Conservation (phyloP, 1,140 invertebrate species). For the Diachasmimorpha longicaudata region DNA sequence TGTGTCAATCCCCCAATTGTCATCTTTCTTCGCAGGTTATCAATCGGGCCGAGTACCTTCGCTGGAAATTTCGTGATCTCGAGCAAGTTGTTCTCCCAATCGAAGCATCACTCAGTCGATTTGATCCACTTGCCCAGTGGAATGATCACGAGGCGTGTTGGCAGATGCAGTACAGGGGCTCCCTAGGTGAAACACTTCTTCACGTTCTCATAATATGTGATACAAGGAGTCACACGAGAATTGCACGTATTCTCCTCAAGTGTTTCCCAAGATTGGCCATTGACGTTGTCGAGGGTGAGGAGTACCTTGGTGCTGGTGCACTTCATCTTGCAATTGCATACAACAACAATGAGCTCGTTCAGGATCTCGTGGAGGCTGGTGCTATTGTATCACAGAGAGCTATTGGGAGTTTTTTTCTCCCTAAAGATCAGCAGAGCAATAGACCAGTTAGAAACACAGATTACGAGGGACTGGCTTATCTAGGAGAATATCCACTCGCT, state of each 20-base stretch:
- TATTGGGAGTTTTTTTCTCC: constrained; percentile 91
- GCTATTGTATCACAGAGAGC: constrained; percentile 92
- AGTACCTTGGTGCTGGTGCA: constrained; percentile 94
- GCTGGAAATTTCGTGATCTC: constrained; percentile 91
- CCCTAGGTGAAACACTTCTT: constrained; percentile 91
- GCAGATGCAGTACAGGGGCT: constrained; percentile 95
- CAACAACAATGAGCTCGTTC: constrained; percentile 94
- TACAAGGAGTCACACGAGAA: constrained; percentile 81
- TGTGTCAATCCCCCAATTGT: no score
- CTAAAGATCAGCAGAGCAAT: constrained; percentile 84
- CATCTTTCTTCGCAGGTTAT: constrained; percentile 63
- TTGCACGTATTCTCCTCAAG: constrained; percentile 88
- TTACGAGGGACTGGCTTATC: constrained; percentile 94
- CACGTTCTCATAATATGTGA: constrained; percentile 96
- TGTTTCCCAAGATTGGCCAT: constrained; percentile 90
- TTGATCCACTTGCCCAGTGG: constrained; percentile 86
- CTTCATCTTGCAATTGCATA: constrained; percentile 97
- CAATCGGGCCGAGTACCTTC: constrained; percentile 87
- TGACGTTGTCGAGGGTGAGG: constrained; percentile 96
- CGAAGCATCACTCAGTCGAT: constrained; percentile 77
- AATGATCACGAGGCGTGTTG: constrained; percentile 92
- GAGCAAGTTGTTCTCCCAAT: constrained; percentile 82
- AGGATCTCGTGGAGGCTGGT: constrained; percentile 88
- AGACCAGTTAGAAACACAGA: constrained; percentile 81
- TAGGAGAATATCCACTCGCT: constrained; percentile 94